Conservation (phyloP, 2,797 vertebrate species). For the Ataeniobius toweri region DNA sequence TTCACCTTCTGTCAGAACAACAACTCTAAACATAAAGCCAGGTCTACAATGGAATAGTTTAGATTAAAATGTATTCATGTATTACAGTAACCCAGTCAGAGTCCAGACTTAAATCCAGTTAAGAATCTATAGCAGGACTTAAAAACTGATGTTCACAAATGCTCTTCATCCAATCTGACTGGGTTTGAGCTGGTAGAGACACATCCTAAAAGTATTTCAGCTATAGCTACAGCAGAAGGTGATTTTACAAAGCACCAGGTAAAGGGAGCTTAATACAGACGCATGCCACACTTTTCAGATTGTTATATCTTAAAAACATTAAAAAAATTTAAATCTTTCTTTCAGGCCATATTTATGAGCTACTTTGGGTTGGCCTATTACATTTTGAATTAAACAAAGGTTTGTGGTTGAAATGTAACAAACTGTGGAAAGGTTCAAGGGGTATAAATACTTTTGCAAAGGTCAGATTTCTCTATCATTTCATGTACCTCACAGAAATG, state of each 20-base stretch:
- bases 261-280: not conserved
- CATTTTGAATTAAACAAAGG: not conserved
- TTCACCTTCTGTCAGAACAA: too few relatives aligned
- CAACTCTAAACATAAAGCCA: too few relatives aligned
- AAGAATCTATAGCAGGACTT: too few relatives aligned
- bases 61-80: too few relatives aligned
- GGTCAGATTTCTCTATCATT: not conserved
- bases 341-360: not conserved
- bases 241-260: not conserved
- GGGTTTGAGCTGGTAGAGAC: not conserved
- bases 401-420: not conserved
- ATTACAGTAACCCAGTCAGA: too few relatives aligned
- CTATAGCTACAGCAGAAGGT: not conserved
- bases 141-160: too few relatives aligned
- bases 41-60: too few relatives aligned
- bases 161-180: too few relatives aligned
- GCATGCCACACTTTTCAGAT: not conserved
- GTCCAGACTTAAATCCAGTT: too few relatives aligned
- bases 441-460: not conserved
- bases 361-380: not conserved
- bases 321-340: not conserved
- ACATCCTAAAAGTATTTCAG: not conserved
- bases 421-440: not conserved
- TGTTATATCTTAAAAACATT: not conserved
- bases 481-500: conserved; percentile 2